Conservation (phyloP, 2,888 invertebrate species). For the Alviniconcha strummeri region DNA sequence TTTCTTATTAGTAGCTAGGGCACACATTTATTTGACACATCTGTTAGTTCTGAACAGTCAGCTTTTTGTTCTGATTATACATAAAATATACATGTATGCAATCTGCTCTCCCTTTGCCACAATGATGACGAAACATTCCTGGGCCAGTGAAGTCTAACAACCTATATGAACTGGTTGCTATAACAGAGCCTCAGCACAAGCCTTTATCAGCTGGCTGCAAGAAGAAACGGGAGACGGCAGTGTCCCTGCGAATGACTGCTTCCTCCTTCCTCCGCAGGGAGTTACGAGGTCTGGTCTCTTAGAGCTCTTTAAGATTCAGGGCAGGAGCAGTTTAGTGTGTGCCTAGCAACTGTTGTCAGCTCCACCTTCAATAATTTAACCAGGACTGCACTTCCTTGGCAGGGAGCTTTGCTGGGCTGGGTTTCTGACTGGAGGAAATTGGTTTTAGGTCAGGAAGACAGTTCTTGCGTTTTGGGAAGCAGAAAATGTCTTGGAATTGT, state of each 20-base stretch:
- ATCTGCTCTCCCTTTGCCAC: too few relatives aligned
- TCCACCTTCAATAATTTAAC: conserved; percentile 7
- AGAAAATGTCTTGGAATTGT: too few relatives aligned
- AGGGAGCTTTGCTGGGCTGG: too few relatives aligned
- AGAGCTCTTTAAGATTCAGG: neutral
- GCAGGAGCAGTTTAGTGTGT: neutral
- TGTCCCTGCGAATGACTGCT: neutral
- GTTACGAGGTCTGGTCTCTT: neutral
- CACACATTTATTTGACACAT: too few relatives aligned
- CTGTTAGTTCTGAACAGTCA: neutral
- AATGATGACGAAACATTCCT: too few relatives aligned
- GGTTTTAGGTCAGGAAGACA: too few relatives aligned
- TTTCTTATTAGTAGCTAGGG: too few relatives aligned
- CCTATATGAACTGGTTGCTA: too few relatives aligned
- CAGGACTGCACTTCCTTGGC: neutral
- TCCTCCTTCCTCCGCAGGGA: neutral
- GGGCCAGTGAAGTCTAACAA: too few relatives aligned
- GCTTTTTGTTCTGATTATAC: neutral
- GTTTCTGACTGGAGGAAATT: neutral
- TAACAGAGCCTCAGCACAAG: too few relatives aligned
- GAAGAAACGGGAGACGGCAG: neutral
- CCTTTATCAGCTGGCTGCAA: neutral
- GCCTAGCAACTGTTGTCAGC: conserved; percentile 18
- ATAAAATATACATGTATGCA: neutral
- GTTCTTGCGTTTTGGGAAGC: too few relatives aligned